A percentile compares a stretch with the other conserved stretches of the same genome.
phyloP scores from a whole-genome alignment of 2,888 invertebrate species.

The Dynastes maya region DNA sequence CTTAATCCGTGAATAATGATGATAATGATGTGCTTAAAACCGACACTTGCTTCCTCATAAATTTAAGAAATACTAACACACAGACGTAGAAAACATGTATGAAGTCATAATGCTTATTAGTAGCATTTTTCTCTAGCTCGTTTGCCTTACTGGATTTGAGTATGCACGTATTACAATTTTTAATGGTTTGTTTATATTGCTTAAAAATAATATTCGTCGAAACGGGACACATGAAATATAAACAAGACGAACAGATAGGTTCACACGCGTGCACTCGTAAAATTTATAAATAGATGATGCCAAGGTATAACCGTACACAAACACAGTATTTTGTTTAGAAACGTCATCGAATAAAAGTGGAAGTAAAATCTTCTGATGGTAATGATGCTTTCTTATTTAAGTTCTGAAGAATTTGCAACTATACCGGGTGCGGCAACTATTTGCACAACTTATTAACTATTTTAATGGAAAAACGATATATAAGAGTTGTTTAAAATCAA shows the following conservation, averaged over 20 bases:
- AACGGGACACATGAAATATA: slow-evolving; percentile 32
- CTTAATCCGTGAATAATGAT: neutral
- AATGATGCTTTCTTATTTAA: no score
- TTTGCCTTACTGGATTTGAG: neutral
- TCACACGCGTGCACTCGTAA: slow-evolving; percentile 26
- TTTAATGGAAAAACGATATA: no score
- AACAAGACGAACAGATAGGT: slow-evolving; percentile 30
- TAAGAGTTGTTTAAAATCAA: no score
- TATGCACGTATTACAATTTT: neutral
- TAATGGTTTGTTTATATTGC: slow-evolving; percentile 26
- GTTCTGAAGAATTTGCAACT: no score
- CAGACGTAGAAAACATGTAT: neutral
- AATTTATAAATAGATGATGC: slow-evolving; percentile 28
- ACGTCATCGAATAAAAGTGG: neutral
- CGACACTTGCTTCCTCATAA: neutral
- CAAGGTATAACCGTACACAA: slow-evolving; percentile 12
- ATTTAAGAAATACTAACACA: neutral
- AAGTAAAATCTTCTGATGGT: neutral
- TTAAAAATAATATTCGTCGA: slow-evolving; percentile 31
- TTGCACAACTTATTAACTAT: no score
- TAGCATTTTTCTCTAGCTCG: neutral
- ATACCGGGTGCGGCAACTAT: no score
- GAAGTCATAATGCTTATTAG: neutral
- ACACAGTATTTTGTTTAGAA: neutral
- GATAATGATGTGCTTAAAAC: slow-evolving; percentile 1